Conservation (phyloP, 1,140 invertebrate species). For the Bicyclus anynana region DNA sequence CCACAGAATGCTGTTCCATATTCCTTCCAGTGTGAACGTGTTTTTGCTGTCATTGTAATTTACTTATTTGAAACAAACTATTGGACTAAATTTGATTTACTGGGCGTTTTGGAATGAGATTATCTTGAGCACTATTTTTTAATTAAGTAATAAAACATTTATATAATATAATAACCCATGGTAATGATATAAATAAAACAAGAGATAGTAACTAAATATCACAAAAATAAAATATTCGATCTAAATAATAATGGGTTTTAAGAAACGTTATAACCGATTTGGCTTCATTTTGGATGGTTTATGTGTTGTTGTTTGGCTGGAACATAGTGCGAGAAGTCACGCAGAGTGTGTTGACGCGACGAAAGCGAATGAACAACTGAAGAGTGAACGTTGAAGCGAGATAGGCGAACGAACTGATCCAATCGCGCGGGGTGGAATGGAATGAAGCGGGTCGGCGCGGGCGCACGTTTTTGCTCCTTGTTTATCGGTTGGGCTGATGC, state of each 20-base stretch:
- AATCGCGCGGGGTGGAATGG: conserved; percentile 54
- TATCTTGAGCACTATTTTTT: conserved; percentile 72
- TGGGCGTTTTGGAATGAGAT: conserved; percentile 73
- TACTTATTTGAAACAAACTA: conserved; percentile 40
- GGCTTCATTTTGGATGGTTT: conserved; percentile 75
- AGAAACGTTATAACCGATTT: conserved; percentile 74
- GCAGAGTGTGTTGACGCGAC: conserved; percentile 59
- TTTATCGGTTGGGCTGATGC: conserved; percentile 56
- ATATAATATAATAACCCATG: conserved; percentile 68
- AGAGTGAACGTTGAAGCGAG: conserved; percentile 36
- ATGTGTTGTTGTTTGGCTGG: conserved; percentile 72
- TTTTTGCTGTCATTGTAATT: conserved; percentile 68
- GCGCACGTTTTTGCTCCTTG: conserved; percentile 71
- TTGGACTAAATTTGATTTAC: conserved; percentile 47
- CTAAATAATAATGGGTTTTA: conserved; percentile 66
- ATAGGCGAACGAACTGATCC: conserved; percentile 63
- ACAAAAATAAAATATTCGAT: conserved; percentile 73
- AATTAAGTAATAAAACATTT: conserved; percentile 51
- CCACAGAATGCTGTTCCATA: conserved; percentile 76
- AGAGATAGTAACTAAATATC: conserved; percentile 72
- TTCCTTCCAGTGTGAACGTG: conserved; percentile 76
- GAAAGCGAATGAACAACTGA: conserved; percentile 68
- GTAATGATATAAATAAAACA: conserved; percentile 66
- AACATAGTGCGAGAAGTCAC: conserved; percentile 64
- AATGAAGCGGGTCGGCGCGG: conserved; percentile 69